phyloP scores from a whole-genome alignment of 2,797 vertebrate species.

The Poeciliopsis infans region DNA sequence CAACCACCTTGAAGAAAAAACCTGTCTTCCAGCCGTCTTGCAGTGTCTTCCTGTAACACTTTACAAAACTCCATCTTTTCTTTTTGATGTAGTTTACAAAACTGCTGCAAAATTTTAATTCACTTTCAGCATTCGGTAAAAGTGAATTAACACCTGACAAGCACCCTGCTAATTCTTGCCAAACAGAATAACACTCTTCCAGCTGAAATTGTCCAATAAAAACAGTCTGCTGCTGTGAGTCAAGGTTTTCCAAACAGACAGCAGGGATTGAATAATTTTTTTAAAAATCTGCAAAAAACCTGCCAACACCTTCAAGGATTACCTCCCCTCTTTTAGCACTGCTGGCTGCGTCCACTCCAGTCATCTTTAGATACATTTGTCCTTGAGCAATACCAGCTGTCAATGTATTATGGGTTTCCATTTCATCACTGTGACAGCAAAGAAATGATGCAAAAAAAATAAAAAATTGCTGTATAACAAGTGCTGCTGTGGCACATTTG shows the following conservation, averaged over 20 bases:
- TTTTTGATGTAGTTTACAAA: neutral
- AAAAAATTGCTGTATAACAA: slow-evolving; percentile 25
- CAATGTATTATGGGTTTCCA: slow-evolving; percentile 63
- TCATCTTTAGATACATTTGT: slow-evolving; percentile 62
- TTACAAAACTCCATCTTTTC: neutral
- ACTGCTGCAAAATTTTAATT: slow-evolving; percentile 1
- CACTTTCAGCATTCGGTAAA: slow-evolving; percentile 9
- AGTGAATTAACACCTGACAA: slow-evolving; percentile 2
- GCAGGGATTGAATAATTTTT: slow-evolving; percentile 25
- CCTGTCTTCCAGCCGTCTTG: too few relatives aligned
- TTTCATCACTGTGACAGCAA: slow-evolving; percentile 70
- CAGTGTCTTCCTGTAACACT: neutral
- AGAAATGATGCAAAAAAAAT: slow-evolving; percentile 52
- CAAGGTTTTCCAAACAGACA: slow-evolving; percentile 29
- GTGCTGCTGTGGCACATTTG: slow-evolving; percentile 40
- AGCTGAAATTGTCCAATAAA: slow-evolving; percentile 19
- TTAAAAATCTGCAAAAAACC: slow-evolving; percentile 6
- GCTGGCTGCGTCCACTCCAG: slow-evolving; percentile 54
- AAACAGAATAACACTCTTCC: slow-evolving; percentile 3
- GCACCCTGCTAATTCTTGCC: slow-evolving; percentile 1
- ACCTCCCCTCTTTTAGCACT: slow-evolving; percentile 32
- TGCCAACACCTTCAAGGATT: slow-evolving; percentile 33
- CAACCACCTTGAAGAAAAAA: neutral
- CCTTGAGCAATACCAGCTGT: slow-evolving; percentile 68
- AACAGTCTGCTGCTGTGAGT: slow-evolving; percentile 5